Percentiles rank a stretch among this genome's conserved stretches.
Conservation (phyloP, 1,140 invertebrate genomes). For the Araneus ventricosus region DNA sequence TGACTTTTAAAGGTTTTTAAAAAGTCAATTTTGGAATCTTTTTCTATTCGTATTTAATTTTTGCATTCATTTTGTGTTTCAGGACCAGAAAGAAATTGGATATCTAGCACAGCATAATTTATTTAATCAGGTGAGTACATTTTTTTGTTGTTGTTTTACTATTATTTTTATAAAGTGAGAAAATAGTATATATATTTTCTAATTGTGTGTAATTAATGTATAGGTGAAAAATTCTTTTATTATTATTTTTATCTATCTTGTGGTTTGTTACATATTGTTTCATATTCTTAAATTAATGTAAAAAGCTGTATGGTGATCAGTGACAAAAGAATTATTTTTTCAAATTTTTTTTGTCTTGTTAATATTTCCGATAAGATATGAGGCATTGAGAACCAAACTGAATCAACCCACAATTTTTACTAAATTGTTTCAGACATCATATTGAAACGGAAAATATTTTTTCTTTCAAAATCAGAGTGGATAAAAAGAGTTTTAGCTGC, state of each 20-base stretch:
- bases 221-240: background rate
- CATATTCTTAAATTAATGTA: too few relatives aligned
- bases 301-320: too few relatives aligned
- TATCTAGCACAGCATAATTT: slow-evolving; percentile 99
- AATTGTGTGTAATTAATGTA: background rate
- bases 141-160: background rate
- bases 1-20: background rate
- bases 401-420: too few relatives aligned
- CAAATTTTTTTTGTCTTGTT: too few relatives aligned
- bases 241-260: background rate
- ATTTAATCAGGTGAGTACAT: slow-evolving; percentile 88
- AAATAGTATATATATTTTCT: background rate
- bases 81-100: slow-evolving; percentile 82
- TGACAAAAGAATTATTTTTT: too few relatives aligned
- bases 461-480: too few relatives aligned
- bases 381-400: too few relatives aligned
- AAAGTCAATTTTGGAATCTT: background rate
- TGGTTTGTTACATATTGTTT: too few relatives aligned
- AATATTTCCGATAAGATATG: too few relatives aligned
- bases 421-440: too few relatives aligned
- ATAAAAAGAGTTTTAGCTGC: too few relatives aligned
- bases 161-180: background rate
- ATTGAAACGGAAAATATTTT: too few relatives aligned
- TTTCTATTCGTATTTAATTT: background rate
- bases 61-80: slow-evolving; percentile 6